Evolutionary conservation across 1,140 invertebrate species (phyloP), one percentile per base, ranked within the genome.

Genomic region (Procambarus clarkii): DNA sequence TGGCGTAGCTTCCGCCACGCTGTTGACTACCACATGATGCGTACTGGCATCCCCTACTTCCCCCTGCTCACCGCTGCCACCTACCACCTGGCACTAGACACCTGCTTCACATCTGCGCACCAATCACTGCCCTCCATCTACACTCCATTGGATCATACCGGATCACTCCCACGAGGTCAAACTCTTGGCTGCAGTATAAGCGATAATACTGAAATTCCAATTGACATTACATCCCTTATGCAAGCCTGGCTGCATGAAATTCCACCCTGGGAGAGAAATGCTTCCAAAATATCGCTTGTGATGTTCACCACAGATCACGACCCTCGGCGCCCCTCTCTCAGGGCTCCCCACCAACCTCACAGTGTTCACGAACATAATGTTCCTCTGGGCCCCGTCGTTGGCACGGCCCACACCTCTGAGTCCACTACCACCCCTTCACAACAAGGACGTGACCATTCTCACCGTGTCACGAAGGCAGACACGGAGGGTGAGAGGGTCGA

Each of bases 1-100:
- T 82, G 80, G 80, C 50, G 60, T 24, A 82, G 18, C 13, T 82
- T 82, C 24, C 80, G 80, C 24, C 50, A 82, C 50, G 80, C 80
- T 58, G 54, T 82, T 58, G 80, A 82, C n/a, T 82, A 24, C 50
- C 50, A 60, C 50, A 82, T 60, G 80, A 58, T 2, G 24, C 50
- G 60, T 3, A 82, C 80, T 18, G 80, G 80, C n/a, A 11, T 82
- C 80, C 21, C 60, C 3, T 24, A 58, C n/a, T 58, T 8, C 13
- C 80, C 80, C 11, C 48, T 58, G 8, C 80, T 82, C 3, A 13
- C 80, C 18, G 80, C 80, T 18, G 8, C 80, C 21, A 82, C 80
- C n/a, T 82, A 82, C 80, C 46, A 82, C 2, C 50, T 82, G 3
- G 2, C 80, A 4, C 0, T 58, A 5, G 50, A 60, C 34, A 15